A percentile compares a stretch with the other conserved stretches of the same genome.
Conservation (phyloP, 2,888 invertebrate genomes). For the Mythimna albipuncta region DNA sequence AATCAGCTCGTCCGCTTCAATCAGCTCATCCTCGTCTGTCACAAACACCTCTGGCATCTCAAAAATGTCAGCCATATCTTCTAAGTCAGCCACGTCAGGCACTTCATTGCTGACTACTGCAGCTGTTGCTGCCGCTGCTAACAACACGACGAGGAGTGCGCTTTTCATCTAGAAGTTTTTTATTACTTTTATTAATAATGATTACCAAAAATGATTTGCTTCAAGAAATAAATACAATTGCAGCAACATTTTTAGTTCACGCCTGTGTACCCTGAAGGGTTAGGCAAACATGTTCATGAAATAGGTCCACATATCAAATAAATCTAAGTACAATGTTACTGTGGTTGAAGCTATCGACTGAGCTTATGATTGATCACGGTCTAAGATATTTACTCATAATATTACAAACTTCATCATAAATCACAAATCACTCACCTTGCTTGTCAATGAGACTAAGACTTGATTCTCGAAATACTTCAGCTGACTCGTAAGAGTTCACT, state of each 20-base stretch:
- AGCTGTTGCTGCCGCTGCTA: slow-evolving; percentile 25
- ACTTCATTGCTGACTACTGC: slow-evolving; percentile 4
- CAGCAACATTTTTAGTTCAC: too few species aligned
- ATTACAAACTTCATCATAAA: too few species aligned
- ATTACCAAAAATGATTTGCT: neutral
- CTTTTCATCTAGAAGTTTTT: slow-evolving; percentile 30
- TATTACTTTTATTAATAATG: neutral
- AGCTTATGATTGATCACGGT: neutral
- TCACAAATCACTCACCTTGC: slow-evolving; percentile 7
- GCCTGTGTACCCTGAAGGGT: too few species aligned
- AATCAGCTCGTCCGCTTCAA: neutral
- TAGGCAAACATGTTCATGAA: too few species aligned
- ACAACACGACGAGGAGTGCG: neutral
- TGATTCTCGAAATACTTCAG: slow-evolving; percentile 5
- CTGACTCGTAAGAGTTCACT: neutral
- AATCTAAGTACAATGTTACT: too few species aligned
- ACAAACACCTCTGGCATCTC: too few species aligned
- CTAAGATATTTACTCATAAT: too few species aligned
- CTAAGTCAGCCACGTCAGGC: neutral
- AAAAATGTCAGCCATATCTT: too few species aligned
- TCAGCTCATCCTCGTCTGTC: neutral
- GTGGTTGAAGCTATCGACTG: too few species aligned
- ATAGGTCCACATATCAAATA: too few species aligned
- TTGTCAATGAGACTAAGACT: neutral
- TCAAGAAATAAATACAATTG: neutral